Base-by-base conservation (phyloP, 2,113 vertebrate genomes). In the Atrichornis clamosus region DNA sequence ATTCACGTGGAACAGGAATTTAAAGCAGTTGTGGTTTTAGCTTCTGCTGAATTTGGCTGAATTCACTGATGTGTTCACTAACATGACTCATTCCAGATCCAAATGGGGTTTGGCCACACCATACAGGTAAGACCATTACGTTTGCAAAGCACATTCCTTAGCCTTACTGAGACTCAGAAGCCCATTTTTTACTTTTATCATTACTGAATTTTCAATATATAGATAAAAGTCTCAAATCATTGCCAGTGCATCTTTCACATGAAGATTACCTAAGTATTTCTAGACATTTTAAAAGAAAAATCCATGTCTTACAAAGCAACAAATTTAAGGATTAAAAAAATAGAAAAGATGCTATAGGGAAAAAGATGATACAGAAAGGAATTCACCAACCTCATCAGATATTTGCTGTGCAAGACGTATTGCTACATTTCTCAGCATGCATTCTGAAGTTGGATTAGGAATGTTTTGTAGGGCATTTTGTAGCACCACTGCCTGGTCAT, bases 391-490 rank as follows among this genome's bases (percentile, higher is more conserved):
- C 98, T 99, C 99, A 97, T 99, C 99, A 92, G 99, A 99, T 98
- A 99, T 99, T 97, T 99, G 99, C 96, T 99, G 99, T 74, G 99
- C 99, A 93, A 99, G 99, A 84, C 99, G 99, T 96, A 99, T 99
- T 96, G 99, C 99, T 96, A 99, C 99, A 82, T 99, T 99, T 97
- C 99, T 99, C 94, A 99, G 98, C 99, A 99, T 99, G 98, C 99
- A 99, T 79, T 99, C 99, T 76, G 99, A 99, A 63, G 99, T 99
- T 68, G 99, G 99, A 97, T 99, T 99, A 69, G 99, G 99, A 98
- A 99, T 99, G 98, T 99, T 99, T 97, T 99, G 99, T 96, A 99
- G 98, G 95, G 99, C 99, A 94, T 98, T 99, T 97, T 99, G 99
- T 87, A 99, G 99, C 96, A 99, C 99, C 97, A 99, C 98, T 63